These are phyloP conservation scores for Champsocephalus gunnari DNA, from an alignment of 2,797 vertebrate genomes.

Conservation along the genomic window DNA sequence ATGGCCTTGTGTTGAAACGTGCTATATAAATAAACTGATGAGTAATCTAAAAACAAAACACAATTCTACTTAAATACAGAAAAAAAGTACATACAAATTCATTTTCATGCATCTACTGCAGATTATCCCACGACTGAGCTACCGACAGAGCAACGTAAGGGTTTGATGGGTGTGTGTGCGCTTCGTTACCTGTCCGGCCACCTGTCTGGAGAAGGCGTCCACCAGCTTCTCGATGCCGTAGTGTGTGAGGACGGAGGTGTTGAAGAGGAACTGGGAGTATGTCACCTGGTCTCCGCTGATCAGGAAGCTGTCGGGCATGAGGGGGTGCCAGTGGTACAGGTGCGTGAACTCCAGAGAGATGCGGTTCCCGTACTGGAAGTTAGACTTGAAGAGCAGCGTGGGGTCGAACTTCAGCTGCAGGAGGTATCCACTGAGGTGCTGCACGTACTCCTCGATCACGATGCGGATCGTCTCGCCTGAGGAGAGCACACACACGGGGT, in stretches of 20 bases:
- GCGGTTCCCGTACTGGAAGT: slow-evolving; percentile 95
- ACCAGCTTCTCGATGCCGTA: slow-evolving; percentile 92
- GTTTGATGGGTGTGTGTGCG: neutral
- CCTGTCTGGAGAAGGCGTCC: slow-evolving; percentile 91
- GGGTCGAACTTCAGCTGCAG: slow-evolving; percentile 95
- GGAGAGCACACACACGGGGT: neutral
- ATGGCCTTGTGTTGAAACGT: no score
- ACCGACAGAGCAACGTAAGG: no score
- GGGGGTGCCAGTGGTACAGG: slow-evolving; percentile 97
- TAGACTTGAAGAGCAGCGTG: slow-evolving; percentile 86
- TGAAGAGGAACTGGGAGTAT: slow-evolving; percentile 93
- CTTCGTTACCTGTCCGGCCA: slow-evolving; percentile 90
- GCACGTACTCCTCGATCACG: slow-evolving; percentile 95
- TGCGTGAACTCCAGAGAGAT: slow-evolving; percentile 96
- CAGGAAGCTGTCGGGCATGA: slow-evolving; percentile 94
- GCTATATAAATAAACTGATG: no score
- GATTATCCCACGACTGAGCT: neutral
- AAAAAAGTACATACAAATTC: no score
- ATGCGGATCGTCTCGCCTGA: slow-evolving; percentile 96
- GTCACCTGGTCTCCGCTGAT: slow-evolving; percentile 86
- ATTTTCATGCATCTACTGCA: no score
- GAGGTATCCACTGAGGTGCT: slow-evolving; percentile 95
- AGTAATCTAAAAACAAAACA: no score
- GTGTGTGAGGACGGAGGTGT: slow-evolving; percentile 89
- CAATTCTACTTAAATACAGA: no score